Percentiles rank a stretch among this genome's conserved stretches.
These are phyloP conservation scores for Adelges cooleyi DNA, from an alignment of 1,140 invertebrate species.

Conservation along the genomic window DNA sequence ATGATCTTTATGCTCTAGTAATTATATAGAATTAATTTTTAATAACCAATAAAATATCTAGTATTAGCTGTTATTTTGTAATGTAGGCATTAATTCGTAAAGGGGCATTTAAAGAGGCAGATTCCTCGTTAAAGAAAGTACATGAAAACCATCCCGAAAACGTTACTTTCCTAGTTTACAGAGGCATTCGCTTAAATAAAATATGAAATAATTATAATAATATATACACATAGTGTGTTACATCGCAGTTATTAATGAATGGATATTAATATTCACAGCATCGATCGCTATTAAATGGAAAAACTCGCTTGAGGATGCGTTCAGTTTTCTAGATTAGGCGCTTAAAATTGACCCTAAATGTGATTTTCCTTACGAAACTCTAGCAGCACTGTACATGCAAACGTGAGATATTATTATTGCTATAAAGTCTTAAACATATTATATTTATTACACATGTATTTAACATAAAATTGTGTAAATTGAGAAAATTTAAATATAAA, in stretches of 20 bases:
- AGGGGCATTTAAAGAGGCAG: slow-evolving; percentile 68
- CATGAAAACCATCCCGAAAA: slow-evolving; percentile 71
- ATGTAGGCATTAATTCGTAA: slow-evolving; percentile 60
- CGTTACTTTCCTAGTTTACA: slow-evolving; percentile 75
- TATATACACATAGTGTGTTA: too few species aligned
- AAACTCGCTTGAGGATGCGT: slow-evolving; percentile 64
- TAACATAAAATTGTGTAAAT: too few species aligned
- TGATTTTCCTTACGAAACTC: slow-evolving; percentile 87
- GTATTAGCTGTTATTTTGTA: slow-evolving; percentile 13
- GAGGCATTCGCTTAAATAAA: slow-evolving; percentile 45
- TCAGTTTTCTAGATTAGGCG: slow-evolving; percentile 66
- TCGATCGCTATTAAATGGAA: slow-evolving; percentile 56
- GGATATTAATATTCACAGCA: slow-evolving; percentile 55
- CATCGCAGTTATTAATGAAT: too few species aligned
- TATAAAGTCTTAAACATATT: not conserved
- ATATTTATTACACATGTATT: too few species aligned
- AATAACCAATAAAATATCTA: not conserved
- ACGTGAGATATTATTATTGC: slow-evolving; percentile 45
- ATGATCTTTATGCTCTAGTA: slow-evolving; percentile 70
- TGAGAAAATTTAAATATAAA: too few species aligned
- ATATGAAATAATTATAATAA: not conserved
- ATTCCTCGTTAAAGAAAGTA: slow-evolving; percentile 68
- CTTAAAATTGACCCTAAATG: slow-evolving; percentile 81
- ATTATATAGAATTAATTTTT: slow-evolving; percentile 27
- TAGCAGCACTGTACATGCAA: slow-evolving; percentile 87